A percentile compares a stretch with the other conserved stretches of the same genome.
Conservation (phyloP, 2,888 invertebrate species). For the Torymus aiolomorphi region DNA sequence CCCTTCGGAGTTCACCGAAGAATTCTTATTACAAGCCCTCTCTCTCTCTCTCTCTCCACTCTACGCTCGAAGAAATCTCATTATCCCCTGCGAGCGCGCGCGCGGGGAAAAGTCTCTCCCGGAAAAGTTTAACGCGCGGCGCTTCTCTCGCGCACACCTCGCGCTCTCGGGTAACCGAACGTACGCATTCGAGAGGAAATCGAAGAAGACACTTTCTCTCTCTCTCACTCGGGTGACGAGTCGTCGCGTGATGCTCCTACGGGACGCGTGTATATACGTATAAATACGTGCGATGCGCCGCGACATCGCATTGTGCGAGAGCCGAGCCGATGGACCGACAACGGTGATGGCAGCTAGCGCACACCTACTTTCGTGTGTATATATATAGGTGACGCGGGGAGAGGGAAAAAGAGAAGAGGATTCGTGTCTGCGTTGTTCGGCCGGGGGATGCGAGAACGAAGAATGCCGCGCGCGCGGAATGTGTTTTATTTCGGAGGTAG, state of each 20-base stretch:
- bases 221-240: constrained; percentile 59
- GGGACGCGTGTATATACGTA: too few species aligned
- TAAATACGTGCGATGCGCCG: neutral
- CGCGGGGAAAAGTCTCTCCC: constrained; percentile 26
- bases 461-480: constrained; percentile 9
- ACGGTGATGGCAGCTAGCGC: too few species aligned
- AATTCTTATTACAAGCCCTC: constrained; percentile 70
- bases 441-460: constrained; percentile 10
- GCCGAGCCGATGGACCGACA: constrained; percentile 15
- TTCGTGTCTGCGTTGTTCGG: too few species aligned
- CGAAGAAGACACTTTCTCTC: constrained; percentile 60
- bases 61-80: constrained; percentile 68
- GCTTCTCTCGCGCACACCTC: constrained; percentile 18
- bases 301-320: constrained; percentile 44
- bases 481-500: neutral
- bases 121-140: constrained; percentile 41
- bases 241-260: constrained; percentile 16
- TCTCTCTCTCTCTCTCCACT: constrained; percentile 35
- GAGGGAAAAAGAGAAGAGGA: too few species aligned
- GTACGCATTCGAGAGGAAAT: constrained; percentile 57
- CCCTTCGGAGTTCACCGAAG: constrained; percentile 67
- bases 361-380: too few species aligned
- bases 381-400: too few species aligned
- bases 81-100: constrained; percentile 60
- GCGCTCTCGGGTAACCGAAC: constrained; percentile 17